A percentile compares a stretch with the other conserved stretches of the same genome.
Conservation (phyloP, 2,888 invertebrate genomes). For the Metopia argyrocephala region DNA sequence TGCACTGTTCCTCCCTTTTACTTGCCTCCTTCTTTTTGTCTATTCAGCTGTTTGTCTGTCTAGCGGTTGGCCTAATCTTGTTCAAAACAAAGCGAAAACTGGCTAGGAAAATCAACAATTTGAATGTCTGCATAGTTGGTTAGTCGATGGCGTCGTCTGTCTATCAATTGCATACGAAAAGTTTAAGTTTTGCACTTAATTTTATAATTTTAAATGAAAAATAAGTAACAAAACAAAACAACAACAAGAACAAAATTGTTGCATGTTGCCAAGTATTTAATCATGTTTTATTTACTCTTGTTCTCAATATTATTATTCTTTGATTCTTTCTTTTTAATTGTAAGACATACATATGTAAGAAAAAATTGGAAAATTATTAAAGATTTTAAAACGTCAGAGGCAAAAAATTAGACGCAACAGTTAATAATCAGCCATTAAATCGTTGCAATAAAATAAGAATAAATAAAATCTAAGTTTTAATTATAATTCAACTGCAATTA, state of each 20-base stretch:
- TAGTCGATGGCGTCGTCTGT: slow-evolving; percentile 61
- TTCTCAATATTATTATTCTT: background rate
- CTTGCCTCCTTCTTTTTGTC: no score
- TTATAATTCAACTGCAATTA: background rate
- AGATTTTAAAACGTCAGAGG: background rate
- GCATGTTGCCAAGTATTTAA: slow-evolving; percentile 64
- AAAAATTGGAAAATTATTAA: background rate
- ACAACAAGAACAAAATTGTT: slow-evolving; percentile 44
- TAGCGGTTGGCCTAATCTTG: slow-evolving; percentile 53
- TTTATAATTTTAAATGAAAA: background rate
- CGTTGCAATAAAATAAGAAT: background rate
- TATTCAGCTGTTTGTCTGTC: background rate
- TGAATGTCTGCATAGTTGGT: slow-evolving; percentile 61
- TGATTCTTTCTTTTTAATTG: background rate
- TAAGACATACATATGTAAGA: no score
- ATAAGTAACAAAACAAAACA: background rate
- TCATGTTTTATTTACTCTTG: slow-evolving; percentile 39
- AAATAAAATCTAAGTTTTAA: background rate
- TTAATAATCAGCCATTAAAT: background rate
- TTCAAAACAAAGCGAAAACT: slow-evolving; percentile 4
- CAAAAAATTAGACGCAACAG: background rate
- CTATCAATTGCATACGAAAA: slow-evolving; percentile 55
- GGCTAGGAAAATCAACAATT: slow-evolving; percentile 16
- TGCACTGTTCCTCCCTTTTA: background rate
- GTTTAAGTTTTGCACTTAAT: slow-evolving; percentile 61